Evolutionary conservation across 2,797 vertebrate species (phyloP).

Genomic region (Cyclura pinguis): DNA sequence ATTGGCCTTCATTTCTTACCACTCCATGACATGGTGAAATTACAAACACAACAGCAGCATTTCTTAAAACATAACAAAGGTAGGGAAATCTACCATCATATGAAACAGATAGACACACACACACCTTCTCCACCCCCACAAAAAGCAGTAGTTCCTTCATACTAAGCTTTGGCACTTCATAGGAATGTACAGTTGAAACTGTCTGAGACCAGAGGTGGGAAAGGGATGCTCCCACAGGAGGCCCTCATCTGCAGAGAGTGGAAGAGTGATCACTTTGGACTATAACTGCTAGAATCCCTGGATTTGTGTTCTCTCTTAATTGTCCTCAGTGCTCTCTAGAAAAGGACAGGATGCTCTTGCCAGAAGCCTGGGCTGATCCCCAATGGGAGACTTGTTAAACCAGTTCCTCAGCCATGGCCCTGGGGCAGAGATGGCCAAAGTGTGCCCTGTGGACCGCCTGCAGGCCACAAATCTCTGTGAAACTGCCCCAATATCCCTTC

Average conservation of each 20-base stretch:
- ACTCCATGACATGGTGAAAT: background rate
- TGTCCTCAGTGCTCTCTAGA: background rate
- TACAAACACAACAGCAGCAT: constrained; percentile 31
- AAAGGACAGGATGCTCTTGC: too few species aligned
- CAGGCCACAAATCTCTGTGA: too few species aligned
- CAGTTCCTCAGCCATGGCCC: too few species aligned
- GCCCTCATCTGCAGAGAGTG: background rate
- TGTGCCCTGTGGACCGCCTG: too few species aligned
- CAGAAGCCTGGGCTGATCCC: background rate
- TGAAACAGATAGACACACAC: background rate
- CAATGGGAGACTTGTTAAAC: background rate
- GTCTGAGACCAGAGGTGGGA: background rate
- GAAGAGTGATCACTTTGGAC: background rate
- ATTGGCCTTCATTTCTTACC: constrained; percentile 43
- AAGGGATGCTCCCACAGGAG: background rate
- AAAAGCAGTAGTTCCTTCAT: constrained; percentile 28
- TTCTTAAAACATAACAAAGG: constrained; percentile 5
- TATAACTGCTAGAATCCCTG: background rate
- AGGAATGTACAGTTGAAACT: background rate
- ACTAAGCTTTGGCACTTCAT: constrained; percentile 5
- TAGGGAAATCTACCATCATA: background rate
- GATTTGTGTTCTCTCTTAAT: background rate
- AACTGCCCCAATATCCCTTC: too few species aligned
- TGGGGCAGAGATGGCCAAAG: too few species aligned
- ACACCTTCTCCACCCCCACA: background rate